Evolutionary conservation across 1,140 invertebrate genomes (phyloP), one percentile per base, ranked within the genome.

Genomic region (Ditylenchus dipsaci): DNA sequence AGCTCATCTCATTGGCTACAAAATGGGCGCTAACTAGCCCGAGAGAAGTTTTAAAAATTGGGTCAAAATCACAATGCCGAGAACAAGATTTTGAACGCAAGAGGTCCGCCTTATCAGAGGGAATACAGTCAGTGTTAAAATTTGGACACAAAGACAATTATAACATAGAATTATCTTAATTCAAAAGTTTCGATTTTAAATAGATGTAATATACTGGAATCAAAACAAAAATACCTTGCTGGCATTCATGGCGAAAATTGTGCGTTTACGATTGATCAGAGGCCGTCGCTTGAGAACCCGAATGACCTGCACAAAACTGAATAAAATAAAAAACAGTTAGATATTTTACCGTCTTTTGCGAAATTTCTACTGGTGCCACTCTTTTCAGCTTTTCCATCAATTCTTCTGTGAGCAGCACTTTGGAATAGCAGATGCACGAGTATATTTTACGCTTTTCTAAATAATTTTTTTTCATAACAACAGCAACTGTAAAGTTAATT

Each of bases 391-490:
- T 38, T 8, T 65, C 29, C 1, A 82, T 43, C 21, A 65, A 62
- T 43, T 72, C 77, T 9, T 68, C 67, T 11, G 47, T 56, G 17
- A 82, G 33, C 3, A 67, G 68, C 3, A 53, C 49, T 27, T 67
- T 70, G 43, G 78, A 77, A 69, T 76, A 82, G 61, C 80, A 82
- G 7, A 80, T 60, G 23, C 80, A 80, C 5, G 77, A 76, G 64
- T 82, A 82, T 8, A 63, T 66, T 63, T 82, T 82, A 33, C 70
- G 61, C 69, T 82, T 83, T 47, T 82, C 80, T 80, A 63, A 63
- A 75, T 65, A 61, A 57, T 11, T 57, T 11, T 29, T 57, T 57
- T 3, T 26, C 11, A 23, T 19, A 23, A 21, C n/a, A 45, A 61
- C 21, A 23, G 11, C 21, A 26, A 63, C 33, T 1, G 1, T 26